phyloP scores from a whole-genome alignment of 1,140 invertebrate genomes.

The Camponotus vicinus region DNA sequence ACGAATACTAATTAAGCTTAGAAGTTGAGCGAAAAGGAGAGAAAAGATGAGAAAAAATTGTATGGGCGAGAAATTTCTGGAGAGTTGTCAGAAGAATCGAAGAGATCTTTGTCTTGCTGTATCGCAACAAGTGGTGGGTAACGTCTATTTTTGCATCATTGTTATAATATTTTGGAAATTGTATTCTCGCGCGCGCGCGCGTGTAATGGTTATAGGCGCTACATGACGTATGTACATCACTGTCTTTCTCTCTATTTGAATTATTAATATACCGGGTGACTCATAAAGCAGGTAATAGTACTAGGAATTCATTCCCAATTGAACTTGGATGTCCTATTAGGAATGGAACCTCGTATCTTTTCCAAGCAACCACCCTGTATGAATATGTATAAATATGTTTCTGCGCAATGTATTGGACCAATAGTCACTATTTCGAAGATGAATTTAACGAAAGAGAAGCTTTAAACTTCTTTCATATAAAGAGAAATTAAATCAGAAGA shows the following conservation, averaged over 20 bases:
- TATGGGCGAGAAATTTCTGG: slow-evolving; percentile 20
- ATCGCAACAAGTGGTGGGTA: slow-evolving; percentile 52
- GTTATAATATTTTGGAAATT: slow-evolving; percentile 81
- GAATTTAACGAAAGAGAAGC: background rate
- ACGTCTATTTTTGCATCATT: slow-evolving; percentile 83
- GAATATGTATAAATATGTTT: slow-evolving; percentile 77
- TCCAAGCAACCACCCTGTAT: slow-evolving; percentile 48
- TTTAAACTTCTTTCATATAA: background rate
- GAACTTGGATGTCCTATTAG: background rate
- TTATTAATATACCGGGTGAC: slow-evolving; percentile 63
- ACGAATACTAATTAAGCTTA: slow-evolving; percentile 49
- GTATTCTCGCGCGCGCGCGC: slow-evolving; percentile 65
- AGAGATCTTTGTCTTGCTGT: slow-evolving; percentile 54
- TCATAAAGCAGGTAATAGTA: slow-evolving; percentile 57
- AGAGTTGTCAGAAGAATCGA: slow-evolving; percentile 24
- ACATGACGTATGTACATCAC: slow-evolving; percentile 74
- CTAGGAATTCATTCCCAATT: background rate
- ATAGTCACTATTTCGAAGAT: slow-evolving; percentile 11
- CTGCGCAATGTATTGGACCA: slow-evolving; percentile 66
- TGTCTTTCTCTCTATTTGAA: slow-evolving; percentile 78
- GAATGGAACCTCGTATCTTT: background rate
- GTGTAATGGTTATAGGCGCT: slow-evolving; percentile 75
- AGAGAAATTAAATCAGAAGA: background rate
- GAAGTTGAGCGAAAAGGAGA: background rate
- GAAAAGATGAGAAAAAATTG: background rate